These are phyloP conservation scores for Origma solitaria DNA, from an alignment of 2,113 vertebrate species.

Conservation along the genomic window DNA sequence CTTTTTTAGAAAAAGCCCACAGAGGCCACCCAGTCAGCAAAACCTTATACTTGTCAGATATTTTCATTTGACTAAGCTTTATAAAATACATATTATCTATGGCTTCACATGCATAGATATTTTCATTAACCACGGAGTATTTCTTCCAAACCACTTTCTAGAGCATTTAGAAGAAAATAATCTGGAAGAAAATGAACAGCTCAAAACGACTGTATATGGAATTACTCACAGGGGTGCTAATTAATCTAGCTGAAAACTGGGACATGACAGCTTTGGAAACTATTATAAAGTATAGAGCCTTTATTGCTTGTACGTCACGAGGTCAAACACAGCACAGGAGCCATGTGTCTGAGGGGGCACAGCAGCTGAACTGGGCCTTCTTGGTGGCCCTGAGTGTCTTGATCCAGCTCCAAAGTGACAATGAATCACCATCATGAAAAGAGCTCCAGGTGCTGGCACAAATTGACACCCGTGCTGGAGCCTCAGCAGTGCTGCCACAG, in stretches of 20 bases:
- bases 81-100: background rate
- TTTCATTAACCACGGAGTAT: background rate
- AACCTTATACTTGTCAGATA: background rate
- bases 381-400: background rate
- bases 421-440: background rate
- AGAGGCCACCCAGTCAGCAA: slow-evolving; percentile 24
- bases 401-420: background rate
- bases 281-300: background rate
- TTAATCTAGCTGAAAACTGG: background rate
- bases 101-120: background rate
- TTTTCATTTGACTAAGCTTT: background rate
- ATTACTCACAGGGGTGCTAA: background rate
- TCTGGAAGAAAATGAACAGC: background rate
- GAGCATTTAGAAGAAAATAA: background rate
- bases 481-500: background rate
- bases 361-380: background rate
- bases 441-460: background rate
- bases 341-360: background rate
- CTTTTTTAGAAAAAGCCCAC: slow-evolving; percentile 5
- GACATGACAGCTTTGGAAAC: background rate
- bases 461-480: background rate
- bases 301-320: background rate
- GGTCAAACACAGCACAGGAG: background rate
- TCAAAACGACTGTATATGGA: background rate
- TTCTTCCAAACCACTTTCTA: background rate